Conservation (phyloP, 2,888 invertebrate genomes). For the Sympetrum striolatum region DNA sequence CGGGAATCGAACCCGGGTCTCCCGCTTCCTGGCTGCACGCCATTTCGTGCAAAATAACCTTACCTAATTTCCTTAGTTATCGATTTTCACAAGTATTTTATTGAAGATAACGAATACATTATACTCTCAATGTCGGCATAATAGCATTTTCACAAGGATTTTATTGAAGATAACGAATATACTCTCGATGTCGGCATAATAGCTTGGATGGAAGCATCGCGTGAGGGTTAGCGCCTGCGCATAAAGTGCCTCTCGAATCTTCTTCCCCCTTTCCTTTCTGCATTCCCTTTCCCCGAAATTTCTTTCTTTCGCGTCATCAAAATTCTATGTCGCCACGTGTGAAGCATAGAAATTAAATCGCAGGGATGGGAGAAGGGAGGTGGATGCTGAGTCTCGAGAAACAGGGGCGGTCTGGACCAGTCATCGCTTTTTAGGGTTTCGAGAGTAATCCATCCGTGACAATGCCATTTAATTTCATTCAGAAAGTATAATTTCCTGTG, state of each 20-base stretch:
- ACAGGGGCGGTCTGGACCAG: constrained; percentile 3
- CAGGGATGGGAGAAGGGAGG: neutral
- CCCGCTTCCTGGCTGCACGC: too few species aligned
- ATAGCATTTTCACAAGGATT: too few species aligned
- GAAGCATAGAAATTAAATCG: neutral
- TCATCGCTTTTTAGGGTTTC: neutral
- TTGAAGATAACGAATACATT: too few species aligned
- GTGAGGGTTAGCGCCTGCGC: neutral
- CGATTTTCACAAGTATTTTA: too few species aligned
- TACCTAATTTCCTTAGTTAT: too few species aligned
- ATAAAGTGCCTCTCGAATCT: neutral
- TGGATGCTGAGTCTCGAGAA: neutral
- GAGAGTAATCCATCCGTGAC: neutral
- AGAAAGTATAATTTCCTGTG: constrained; percentile 19
- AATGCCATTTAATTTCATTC: constrained; percentile 1
- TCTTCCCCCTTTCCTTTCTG: neutral
- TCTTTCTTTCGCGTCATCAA: neutral
- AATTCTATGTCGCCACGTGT: neutral
- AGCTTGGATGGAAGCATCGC: neutral
- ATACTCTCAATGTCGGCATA: too few species aligned
- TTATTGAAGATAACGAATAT: neutral
- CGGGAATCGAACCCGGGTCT: too few species aligned
- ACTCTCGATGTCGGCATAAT: neutral
- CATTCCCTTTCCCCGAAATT: neutral
- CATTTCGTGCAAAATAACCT: too few species aligned